Percentiles rank a stretch among this genome's conserved stretches.
These are phyloP conservation scores for Alligator mississippiensis DNA, from an alignment of 2,113 vertebrate genomes.

Conservation along the genomic window DNA sequence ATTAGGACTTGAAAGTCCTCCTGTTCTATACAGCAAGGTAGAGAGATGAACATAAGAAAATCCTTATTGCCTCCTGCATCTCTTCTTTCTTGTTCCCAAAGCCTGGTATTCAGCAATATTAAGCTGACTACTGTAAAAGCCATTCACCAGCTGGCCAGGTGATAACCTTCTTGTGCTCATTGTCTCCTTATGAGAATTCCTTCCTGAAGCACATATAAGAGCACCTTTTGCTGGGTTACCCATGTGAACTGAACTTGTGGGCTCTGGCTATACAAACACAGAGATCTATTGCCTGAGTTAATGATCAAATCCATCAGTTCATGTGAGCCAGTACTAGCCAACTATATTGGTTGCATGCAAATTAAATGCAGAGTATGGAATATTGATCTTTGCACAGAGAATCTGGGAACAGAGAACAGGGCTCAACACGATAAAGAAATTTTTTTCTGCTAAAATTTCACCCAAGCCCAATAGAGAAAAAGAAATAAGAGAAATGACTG, in stretches of 20 bases:
- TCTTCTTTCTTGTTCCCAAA: neutral
- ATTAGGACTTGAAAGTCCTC: neutral
- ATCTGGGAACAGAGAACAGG: neutral
- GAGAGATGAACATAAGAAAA: neutral
- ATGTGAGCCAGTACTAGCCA: neutral
- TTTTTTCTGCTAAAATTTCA: neutral
- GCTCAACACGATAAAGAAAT: neutral
- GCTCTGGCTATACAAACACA: neutral
- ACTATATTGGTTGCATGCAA: neutral
- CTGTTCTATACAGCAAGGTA: neutral
- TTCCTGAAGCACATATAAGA: neutral
- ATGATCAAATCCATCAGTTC: neutral
- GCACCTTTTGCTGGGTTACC: too few species aligned
- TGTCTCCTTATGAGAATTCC: neutral
- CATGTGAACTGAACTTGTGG: neutral
- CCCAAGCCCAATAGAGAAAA: neutral
- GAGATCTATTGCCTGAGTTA: neutral
- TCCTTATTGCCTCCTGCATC: neutral
- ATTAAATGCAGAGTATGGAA: neutral
- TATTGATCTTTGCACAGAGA: neutral
- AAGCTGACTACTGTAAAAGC: neutral
- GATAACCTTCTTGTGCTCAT: neutral
- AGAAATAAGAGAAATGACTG: neutral
- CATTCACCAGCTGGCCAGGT: neutral
- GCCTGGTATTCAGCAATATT: neutral